These are phyloP conservation scores for Pteronura brasiliensis DNA, from an alignment of 2,113 vertebrate species.

Conservation along the genomic window DNA sequence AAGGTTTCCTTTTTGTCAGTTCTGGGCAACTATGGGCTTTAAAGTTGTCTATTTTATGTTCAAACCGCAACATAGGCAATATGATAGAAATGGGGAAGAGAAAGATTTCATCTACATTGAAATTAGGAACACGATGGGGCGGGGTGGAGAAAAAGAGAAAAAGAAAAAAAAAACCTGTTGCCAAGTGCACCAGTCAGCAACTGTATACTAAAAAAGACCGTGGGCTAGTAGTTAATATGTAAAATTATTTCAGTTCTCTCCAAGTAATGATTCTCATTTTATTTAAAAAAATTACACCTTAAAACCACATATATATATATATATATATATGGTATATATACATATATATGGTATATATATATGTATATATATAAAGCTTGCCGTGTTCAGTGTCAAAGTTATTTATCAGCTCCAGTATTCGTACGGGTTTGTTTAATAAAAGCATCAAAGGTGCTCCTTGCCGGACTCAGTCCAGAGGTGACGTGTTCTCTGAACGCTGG, in stretches of 20 bases:
- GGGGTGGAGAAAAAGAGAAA: no score
- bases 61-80: slow-evolving; percentile 81
- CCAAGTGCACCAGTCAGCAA: slow-evolving; percentile 54
- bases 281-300: not conserved
- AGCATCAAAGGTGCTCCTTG: slow-evolving; percentile 39
- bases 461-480: not conserved
- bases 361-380: not conserved
- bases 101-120: slow-evolving; percentile 72
- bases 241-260: slow-evolving; percentile 32
- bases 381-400: not conserved
- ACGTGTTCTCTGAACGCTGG: slow-evolving; percentile 22
- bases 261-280: not conserved
- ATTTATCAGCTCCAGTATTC: not conserved
- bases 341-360: no score
- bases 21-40: slow-evolving; percentile 60
- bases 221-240: not conserved
- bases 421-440: slow-evolving; percentile 40
- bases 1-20: slow-evolving; percentile 82
- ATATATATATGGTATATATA: no score
- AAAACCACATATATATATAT: not conserved
- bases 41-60: slow-evolving; percentile 71
- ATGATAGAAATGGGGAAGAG: slow-evolving; percentile 67
- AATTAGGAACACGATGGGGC: slow-evolving; percentile 46
- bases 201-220: slow-evolving; percentile 30
- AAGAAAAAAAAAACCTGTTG: not conserved